Conservation (phyloP, 2,113 vertebrate species). For the Clarias gariepinus region DNA sequence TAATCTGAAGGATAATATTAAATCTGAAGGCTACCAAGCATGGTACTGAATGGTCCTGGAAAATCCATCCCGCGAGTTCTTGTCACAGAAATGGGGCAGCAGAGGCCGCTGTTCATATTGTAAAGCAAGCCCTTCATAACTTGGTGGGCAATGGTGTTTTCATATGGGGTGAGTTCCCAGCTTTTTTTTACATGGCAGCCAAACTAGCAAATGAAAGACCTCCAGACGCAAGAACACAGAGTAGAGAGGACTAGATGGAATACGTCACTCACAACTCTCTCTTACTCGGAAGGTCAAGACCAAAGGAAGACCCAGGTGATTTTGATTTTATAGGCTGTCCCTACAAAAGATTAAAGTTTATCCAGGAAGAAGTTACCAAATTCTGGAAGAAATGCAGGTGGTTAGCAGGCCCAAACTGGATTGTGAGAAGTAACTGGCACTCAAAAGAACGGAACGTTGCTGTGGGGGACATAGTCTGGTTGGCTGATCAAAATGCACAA, state of each 20-base stretch:
- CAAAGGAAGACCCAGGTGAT: neutral
- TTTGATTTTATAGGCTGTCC: conserved; percentile 48
- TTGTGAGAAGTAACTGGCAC: conserved; percentile 51
- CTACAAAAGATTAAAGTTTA: conserved; percentile 38
- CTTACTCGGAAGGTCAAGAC: conserved; percentile 28
- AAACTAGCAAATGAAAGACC: neutral
- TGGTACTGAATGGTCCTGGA: no score
- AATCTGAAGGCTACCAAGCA: no score
- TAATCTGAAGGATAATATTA: no score
- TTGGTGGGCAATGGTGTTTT: conserved; percentile 15
- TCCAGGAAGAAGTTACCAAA: conserved; percentile 34
- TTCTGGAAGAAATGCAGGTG: conserved; percentile 45
- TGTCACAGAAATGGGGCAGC: conserved; percentile 41
- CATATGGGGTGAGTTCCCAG: conserved; percentile 27
- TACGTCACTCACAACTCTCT: conserved; percentile 50
- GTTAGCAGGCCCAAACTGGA: conserved; percentile 43
- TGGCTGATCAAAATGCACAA: conserved; percentile 30
- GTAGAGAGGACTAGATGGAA: conserved; percentile 37
- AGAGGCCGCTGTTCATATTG: conserved; percentile 28
- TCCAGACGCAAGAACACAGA: conserved; percentile 40
- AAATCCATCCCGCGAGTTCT: conserved; percentile 23
- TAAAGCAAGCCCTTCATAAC: conserved; percentile 24
- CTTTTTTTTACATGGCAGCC: neutral
- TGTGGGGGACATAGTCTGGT: conserved; percentile 39
- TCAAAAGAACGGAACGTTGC: conserved; percentile 22